Conservation (phyloP, 2,797 vertebrate species). For the Ambastaia sidthimunki region DNA sequence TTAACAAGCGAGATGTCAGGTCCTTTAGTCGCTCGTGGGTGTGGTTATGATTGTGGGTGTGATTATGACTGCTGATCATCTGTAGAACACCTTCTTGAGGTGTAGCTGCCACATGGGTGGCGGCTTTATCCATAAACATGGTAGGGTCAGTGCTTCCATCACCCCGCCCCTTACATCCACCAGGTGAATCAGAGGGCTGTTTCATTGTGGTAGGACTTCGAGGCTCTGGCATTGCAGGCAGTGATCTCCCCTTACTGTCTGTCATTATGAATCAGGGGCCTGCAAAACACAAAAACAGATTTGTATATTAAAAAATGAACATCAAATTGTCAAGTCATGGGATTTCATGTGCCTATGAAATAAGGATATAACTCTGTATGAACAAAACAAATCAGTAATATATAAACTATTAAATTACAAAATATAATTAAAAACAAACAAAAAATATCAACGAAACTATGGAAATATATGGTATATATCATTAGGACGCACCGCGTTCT, state of each 20-base stretch:
- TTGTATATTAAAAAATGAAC: neutral
- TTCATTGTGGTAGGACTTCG: conserved; percentile 90
- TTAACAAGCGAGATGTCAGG: conserved; percentile 91
- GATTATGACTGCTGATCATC: conserved; percentile 83
- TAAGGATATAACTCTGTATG: too few relatives aligned
- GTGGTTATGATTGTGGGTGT: conserved; percentile 76
- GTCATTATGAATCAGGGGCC: conserved; percentile 81
- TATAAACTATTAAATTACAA: too few relatives aligned
- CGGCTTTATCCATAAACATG: conserved; percentile 87
- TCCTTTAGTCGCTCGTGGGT: conserved; percentile 89
- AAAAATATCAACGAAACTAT: too few relatives aligned
- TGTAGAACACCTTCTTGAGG: conserved; percentile 89
- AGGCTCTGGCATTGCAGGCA: conserved; percentile 85
- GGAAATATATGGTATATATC: too few relatives aligned
- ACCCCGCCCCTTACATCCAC: conserved; percentile 80
- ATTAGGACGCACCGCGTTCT: too few relatives aligned
- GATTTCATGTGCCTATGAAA: too few relatives aligned
- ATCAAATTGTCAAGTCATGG: too few relatives aligned
- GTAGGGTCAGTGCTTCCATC: conserved; percentile 87
- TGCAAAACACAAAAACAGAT: conserved; percentile 68
- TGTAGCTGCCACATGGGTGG: conserved; percentile 85
- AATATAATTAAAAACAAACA: too few relatives aligned
- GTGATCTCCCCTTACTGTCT: conserved; percentile 86
- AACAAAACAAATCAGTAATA: too few relatives aligned
- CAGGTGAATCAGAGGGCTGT: conserved; percentile 88